phyloP scores from a whole-genome alignment of 2,113 vertebrate genomes.

The Mormyrus lacerda region DNA sequence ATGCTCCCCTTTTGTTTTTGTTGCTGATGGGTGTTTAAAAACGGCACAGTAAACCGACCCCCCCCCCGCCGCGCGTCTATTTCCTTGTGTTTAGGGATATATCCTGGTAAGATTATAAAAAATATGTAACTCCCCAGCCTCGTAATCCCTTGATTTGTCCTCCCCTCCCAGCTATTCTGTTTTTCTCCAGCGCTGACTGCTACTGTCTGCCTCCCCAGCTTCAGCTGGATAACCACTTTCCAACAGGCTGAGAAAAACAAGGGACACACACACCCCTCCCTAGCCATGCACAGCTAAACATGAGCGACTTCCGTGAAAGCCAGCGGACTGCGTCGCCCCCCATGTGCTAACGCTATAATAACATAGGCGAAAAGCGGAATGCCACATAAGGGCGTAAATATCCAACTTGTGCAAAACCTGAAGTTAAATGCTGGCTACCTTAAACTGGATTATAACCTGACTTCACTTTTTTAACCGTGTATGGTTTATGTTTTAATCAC shows the following conservation, averaged over 20 bases:
- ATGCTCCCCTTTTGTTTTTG: background rate
- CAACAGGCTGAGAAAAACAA: constrained; percentile 3
- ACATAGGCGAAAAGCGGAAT: background rate
- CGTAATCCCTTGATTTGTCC: background rate
- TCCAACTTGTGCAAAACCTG: background rate
- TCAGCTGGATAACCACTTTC: background rate
- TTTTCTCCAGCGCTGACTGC: background rate
- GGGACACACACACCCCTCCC: background rate
- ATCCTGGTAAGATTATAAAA: background rate
- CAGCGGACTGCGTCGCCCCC: background rate
- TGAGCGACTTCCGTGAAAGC: background rate
- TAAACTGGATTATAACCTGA: background rate
- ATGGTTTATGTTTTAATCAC: background rate
- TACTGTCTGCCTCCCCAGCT: background rate
- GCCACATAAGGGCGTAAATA: background rate
- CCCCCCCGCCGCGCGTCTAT: background rate
- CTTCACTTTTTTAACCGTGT: background rate
- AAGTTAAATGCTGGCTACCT: background rate
- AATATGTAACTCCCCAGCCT: background rate
- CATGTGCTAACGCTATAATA: background rate
- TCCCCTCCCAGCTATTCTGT: background rate
- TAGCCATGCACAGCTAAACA: background rate
- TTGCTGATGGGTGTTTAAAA: background rate
- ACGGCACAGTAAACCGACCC: background rate
- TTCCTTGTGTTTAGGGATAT: background rate